Conservation (phyloP, 2,797 vertebrate species). For the Catharus ustulatus region DNA sequence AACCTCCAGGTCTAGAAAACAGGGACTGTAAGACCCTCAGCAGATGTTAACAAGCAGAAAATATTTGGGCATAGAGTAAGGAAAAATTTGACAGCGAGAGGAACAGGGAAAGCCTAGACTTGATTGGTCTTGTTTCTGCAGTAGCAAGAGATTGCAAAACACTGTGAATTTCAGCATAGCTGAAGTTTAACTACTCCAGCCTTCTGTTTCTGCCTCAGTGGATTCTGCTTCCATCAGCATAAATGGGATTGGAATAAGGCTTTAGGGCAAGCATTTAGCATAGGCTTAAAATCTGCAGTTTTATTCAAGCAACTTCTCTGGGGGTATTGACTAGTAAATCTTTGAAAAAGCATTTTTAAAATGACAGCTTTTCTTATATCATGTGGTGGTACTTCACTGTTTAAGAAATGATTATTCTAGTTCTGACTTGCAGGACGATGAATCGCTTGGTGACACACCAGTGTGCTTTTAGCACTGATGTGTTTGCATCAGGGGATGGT, state of each 20-base stretch:
- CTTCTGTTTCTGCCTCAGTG: constrained; percentile 26
- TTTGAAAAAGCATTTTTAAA: constrained; percentile 24
- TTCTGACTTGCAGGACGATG: neutral
- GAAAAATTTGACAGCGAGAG: neutral
- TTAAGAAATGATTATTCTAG: constrained; percentile 33
- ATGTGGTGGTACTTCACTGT: neutral
- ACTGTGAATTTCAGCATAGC: neutral
- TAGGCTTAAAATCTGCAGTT: constrained; percentile 21
- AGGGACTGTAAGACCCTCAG: neutral
- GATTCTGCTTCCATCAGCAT: constrained; percentile 48
- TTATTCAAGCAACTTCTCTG: constrained; percentile 45
- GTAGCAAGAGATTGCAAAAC: neutral
- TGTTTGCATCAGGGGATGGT: neutral
- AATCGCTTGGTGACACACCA: neutral
- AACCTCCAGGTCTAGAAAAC: neutral
- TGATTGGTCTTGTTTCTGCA: neutral
- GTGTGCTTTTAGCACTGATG: neutral
- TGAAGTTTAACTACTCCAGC: constrained; percentile 6
- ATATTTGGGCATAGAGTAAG: neutral
- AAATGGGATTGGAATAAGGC: constrained; percentile 5
- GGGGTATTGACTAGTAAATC: constrained; percentile 15
- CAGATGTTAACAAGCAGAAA: neutral
- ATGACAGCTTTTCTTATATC: neutral
- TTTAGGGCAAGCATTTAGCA: constrained; percentile 31
- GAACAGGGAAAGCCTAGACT: neutral